Evolutionary conservation across 2,888 invertebrate genomes (phyloP), one percentile per base, ranked within the genome.

Genomic region (Drosophila histrio): DNA sequence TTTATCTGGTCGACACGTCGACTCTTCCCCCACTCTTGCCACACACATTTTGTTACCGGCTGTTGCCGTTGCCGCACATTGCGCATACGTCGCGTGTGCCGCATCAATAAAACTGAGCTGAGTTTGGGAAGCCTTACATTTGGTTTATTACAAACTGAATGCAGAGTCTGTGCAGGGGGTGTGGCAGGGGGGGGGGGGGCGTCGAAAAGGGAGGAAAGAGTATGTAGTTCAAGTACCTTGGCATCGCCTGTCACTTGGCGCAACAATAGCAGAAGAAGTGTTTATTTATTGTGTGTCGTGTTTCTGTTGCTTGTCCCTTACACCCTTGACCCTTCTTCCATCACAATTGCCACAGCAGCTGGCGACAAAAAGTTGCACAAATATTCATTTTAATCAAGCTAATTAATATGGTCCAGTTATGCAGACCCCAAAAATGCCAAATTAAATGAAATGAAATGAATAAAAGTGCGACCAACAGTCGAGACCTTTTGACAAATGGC

Each of bases 301-400:
- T 15, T 3, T 13, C 36, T 19, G 39, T 15, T 36, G 36, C 50
- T 17, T n/a, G n/a, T n/a, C 3, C 39, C 19, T 21, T 32, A 11
- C 22, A 34, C 32, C 8, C 17, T 6, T 47, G n/a, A 13, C 47
- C 19, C 8, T n/a, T 34, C 13, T 32, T 30, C 5, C 15, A 30
- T 30, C 52, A n/a, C n/a, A n/a, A n/a, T 57, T 50, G 44, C 54
- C 56, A 28, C 39, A 26, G 28, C 77, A 64, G 61, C 63, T 67
- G 74, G 65, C 72, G 72, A 72, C 69, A 67, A 59, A 52, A 65
- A 69, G 58, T 65, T 75, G 71, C 54, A 54, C 69, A 84, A 87
- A 84, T 81, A 85, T 85, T 84, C 81, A 79, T 81, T 87, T 85
- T 85, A 84, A 87, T 85, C 84, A 85, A 85, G 87, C 75, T 85